phyloP scores from a whole-genome alignment of 2,888 invertebrate species.

The Drosophila algonquin region DNA sequence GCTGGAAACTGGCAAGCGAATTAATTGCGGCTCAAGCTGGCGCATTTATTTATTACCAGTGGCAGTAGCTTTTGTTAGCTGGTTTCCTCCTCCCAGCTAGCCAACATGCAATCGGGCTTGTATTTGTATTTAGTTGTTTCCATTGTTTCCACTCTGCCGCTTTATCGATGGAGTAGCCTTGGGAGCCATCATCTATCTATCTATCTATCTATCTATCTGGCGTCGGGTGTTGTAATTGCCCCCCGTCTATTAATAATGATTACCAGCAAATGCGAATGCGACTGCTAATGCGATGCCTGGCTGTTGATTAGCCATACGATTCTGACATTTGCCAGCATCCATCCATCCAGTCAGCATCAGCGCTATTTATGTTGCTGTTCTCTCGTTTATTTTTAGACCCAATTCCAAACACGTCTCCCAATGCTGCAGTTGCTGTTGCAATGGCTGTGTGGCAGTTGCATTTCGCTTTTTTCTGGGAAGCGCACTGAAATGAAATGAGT shows the following conservation, averaged over 20 bases:
- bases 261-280: constrained; percentile 58
- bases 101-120: constrained; percentile 53
- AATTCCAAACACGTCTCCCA: constrained; percentile 65
- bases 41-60: constrained; percentile 61
- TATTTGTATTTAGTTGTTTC: constrained; percentile 11
- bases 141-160: constrained; percentile 22
- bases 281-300: constrained; percentile 61
- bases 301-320: constrained; percentile 60
- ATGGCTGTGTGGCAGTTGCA: constrained; percentile 14
- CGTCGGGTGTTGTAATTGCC: constrained; percentile 65
- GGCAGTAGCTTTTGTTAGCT: constrained; percentile 54
- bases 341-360: constrained; percentile 38
- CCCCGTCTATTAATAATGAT: constrained; percentile 73
- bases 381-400: constrained; percentile 67
- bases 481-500: constrained; percentile 60
- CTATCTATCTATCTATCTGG: constrained; percentile 21
- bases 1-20: constrained; percentile 38
- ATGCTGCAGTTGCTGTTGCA: constrained; percentile 29
- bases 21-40: constrained; percentile 64
- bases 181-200: constrained; percentile 6
- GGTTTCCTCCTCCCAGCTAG: constrained; percentile 20
- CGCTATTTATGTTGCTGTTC: constrained; percentile 67
- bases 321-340: constrained; percentile 65
- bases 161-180: constrained; percentile 37
- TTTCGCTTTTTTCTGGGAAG: constrained; percentile 25